phyloP scores from a whole-genome alignment of 1,140 invertebrate species.

The Daktulosphaira vitifoliae region DNA sequence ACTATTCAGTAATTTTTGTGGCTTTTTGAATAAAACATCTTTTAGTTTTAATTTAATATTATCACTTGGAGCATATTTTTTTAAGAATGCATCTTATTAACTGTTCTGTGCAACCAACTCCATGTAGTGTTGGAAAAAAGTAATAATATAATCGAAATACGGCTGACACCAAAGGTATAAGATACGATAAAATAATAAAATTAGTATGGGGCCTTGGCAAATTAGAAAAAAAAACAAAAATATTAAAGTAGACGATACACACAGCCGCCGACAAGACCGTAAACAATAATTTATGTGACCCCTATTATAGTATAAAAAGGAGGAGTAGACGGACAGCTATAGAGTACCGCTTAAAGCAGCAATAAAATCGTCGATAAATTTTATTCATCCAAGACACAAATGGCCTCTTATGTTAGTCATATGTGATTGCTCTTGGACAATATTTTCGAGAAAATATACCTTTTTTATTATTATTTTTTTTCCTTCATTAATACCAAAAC shows the following conservation, averaged over 20 bases:
- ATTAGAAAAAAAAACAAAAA: slow-evolving; percentile 14
- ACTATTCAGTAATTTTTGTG: too few species aligned
- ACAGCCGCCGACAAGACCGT: slow-evolving; percentile 21
- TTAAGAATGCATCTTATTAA: too few species aligned
- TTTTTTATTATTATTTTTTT: not conserved
- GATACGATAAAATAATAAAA: slow-evolving; percentile 11
- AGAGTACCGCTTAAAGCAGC: slow-evolving; percentile 1
- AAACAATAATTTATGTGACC: slow-evolving; percentile 28
- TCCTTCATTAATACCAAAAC: not conserved
- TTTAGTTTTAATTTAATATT: too few species aligned
- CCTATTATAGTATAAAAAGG: not conserved
- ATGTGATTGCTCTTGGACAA: not conserved
- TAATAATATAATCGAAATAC: too few species aligned
- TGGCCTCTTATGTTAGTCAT: not conserved
- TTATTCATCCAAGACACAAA: slow-evolving; percentile 13
- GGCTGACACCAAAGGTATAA: too few species aligned
- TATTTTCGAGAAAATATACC: not conserved
- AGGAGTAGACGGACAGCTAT: not conserved
- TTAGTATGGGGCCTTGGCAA: slow-evolving; percentile 13
- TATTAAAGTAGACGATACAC: not conserved
- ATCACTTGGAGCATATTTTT: too few species aligned
- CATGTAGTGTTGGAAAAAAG: too few species aligned
- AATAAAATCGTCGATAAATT: slow-evolving; percentile 29
- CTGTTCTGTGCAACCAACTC: too few species aligned
- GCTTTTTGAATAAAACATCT: too few species aligned